Conservation (phyloP, 2,797 vertebrate species). For the Botia kubotai region DNA sequence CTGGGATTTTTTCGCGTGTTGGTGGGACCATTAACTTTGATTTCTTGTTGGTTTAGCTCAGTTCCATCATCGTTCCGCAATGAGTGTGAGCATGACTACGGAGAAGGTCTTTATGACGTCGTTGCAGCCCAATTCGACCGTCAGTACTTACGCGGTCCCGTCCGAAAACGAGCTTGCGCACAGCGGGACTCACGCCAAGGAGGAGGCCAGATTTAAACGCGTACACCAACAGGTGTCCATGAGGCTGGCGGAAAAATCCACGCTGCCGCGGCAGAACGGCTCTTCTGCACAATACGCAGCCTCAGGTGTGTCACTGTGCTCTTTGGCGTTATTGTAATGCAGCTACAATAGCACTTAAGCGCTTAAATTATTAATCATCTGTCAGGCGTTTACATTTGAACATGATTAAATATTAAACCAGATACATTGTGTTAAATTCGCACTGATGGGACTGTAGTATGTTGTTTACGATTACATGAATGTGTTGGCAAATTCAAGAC, state of each 20-base stretch:
- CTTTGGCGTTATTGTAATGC: neutral
- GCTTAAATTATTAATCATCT: neutral
- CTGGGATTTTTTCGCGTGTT: neutral
- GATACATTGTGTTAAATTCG: neutral
- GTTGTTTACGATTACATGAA: neutral
- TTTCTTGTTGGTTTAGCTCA: neutral
- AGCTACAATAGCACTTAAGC: neutral
- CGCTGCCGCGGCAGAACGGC: constrained; percentile 74
- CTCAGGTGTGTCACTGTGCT: constrained; percentile 68
- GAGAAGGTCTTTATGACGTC: constrained; percentile 84
- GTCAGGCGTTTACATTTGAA: neutral
- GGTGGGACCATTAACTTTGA: constrained; percentile 1
- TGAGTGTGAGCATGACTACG: constrained; percentile 68
- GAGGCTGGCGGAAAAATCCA: constrained; percentile 83
- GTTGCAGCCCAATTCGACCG: constrained; percentile 85
- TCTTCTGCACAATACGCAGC: constrained; percentile 61
- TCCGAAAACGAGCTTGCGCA: constrained; percentile 82
- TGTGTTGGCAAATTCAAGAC: constrained; percentile 5
- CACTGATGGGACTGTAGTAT: neutral
- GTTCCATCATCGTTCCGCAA: constrained; percentile 49
- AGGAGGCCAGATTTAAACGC: constrained; percentile 73
- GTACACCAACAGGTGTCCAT: constrained; percentile 92
- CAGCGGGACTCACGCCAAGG: constrained; percentile 68
- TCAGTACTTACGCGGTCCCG: constrained; percentile 89
- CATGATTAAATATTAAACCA: constrained; percentile 1